Conservation (phyloP, 1,140 invertebrate species). For the Calosoma granatense region DNA sequence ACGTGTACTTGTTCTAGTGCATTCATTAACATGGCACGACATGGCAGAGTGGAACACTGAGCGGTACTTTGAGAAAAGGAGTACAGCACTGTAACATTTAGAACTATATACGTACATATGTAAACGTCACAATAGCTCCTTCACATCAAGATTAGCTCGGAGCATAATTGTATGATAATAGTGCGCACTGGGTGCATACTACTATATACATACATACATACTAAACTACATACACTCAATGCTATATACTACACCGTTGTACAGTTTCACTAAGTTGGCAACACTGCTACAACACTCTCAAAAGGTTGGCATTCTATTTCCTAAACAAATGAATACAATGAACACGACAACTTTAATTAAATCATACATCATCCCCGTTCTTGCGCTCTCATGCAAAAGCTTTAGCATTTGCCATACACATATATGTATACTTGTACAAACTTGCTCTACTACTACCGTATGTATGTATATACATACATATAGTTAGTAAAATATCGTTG, state of each 20-base stretch:
- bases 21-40: neutral
- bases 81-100: neutral
- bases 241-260: too few species aligned
- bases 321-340: slow-evolving; percentile 33
- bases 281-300: slow-evolving; percentile 14
- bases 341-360: slow-evolving; percentile 33
- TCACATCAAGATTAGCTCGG: slow-evolving; percentile 21
- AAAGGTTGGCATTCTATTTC: slow-evolving; percentile 31
- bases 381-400: too few species aligned
- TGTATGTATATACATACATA: too few species aligned
- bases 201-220: neutral
- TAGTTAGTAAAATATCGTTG: neutral
- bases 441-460: neutral
- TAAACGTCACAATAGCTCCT: slow-evolving; percentile 21
- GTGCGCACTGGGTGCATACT: slow-evolving; percentile 13
- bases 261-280: slow-evolving; percentile 15
- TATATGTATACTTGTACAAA: neutral
- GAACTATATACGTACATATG: slow-evolving; percentile 20
- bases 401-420: too few species aligned
- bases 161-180: slow-evolving; percentile 28
- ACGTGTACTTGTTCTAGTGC: too few species aligned
- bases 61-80: neutral
- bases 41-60: neutral
- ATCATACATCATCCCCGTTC: slow-evolving; percentile 28
- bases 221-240: too few species aligned